Base-by-base conservation (phyloP, 2,113 vertebrate genomes). In the Ramphastos sulfuratus region DNA sequence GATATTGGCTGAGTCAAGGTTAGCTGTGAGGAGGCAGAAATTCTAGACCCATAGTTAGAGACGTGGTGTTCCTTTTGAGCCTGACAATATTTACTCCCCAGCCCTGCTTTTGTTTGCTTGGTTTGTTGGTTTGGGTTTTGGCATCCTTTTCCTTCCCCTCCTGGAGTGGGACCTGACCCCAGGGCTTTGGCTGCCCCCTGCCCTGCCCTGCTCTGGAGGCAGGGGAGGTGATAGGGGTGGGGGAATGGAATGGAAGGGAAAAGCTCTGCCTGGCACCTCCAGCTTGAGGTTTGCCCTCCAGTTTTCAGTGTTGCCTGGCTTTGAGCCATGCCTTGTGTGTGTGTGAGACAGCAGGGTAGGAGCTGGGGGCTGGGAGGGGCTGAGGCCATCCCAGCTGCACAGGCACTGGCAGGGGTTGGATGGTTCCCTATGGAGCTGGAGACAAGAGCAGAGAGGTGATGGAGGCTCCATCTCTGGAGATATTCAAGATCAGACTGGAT, bases 31-130 rank as follows among this genome's bases (percentile, higher is more conserved):
- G 91, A 94, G 89, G 95, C 92, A 79, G 91, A 92, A 94, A 84
- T 27, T 82, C 93, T 95, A 93, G 95, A 91, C 93, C 89, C 87
- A 0, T 90, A 96, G 2, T 27, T 64, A 88, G 88, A 93, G 79
- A 89, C 93, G 70, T 85, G 15, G 28, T 17, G 87, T 97, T 97
- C 96, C 89, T 95, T 95, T 85, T 81, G 85, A 94, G 93, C 77
- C 96, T 94, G 96, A 97, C 94, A 96, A 95, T 93, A 93, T 95
- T 96, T 94, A 95, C 92, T 97, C 84, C 92, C 82, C 65, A 76
- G 77, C 12, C 55, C 71, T 89, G 90, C 77, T 95, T 94, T 93
- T 16, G 15, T 31, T 56, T 54, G 52, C 23, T 54, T 42, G 42
- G 14, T 42, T 30, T 55, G 27, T 16, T 52, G 50, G 23, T 6